These are phyloP conservation scores for Pseudomyrmex flavicornis DNA, from an alignment of 1,140 invertebrate species.

Conservation along the genomic window DNA sequence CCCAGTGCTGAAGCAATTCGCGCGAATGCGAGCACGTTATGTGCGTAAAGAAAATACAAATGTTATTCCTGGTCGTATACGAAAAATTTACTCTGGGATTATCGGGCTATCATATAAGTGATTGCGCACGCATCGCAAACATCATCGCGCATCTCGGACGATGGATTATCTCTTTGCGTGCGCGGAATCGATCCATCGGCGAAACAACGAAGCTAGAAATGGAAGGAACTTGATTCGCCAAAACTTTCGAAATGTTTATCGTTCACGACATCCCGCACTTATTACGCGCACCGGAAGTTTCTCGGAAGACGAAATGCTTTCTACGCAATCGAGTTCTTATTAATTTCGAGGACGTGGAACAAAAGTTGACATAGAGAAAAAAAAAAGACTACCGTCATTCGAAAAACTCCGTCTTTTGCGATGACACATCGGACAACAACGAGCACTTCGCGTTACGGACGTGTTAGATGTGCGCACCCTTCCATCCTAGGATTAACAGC, in stretches of 20 bases:
- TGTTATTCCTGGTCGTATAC: background rate
- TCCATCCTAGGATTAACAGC: conserved; percentile 12
- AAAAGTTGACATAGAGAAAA: too few species aligned
- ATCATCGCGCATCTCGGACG: conserved; percentile 3
- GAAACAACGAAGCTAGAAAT: background rate
- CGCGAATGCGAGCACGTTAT: background rate
- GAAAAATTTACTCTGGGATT: conserved; percentile 2
- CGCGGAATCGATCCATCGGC: background rate
- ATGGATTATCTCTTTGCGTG: conserved; percentile 37
- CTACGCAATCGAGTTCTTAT: background rate
- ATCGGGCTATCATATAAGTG: background rate
- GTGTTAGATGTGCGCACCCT: background rate
- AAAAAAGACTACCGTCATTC: conserved; percentile 2
- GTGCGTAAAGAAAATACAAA: conserved; percentile 7
- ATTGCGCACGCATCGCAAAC: background rate
- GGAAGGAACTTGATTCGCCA: conserved; percentile 29
- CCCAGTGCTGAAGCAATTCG: background rate
- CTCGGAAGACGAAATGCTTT: background rate
- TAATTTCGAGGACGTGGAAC: background rate
- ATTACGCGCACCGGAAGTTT: background rate
- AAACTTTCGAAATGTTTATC: conserved; percentile 40
- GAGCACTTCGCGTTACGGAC: background rate
- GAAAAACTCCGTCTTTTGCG: background rate
- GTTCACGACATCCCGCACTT: conserved; percentile 32
- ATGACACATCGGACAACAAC: conserved; percentile 9